A percentile compares a stretch with the other conserved stretches of the same genome.
These are phyloP conservation scores for Monoplex corrugatus DNA, from an alignment of 2,888 invertebrate genomes.

Conservation along the genomic window DNA sequence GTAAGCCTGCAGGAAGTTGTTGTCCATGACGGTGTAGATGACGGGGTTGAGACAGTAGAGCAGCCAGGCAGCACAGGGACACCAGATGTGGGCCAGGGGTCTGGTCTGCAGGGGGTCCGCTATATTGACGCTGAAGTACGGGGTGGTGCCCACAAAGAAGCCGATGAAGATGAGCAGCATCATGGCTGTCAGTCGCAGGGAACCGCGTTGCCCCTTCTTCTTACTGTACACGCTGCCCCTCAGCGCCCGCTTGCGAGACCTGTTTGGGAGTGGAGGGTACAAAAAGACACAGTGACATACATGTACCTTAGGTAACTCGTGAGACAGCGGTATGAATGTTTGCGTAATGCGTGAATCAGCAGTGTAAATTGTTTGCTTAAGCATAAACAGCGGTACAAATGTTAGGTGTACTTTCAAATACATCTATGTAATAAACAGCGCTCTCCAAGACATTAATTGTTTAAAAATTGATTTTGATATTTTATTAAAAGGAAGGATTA, in stretches of 20 bases:
- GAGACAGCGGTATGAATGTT: too few relatives aligned
- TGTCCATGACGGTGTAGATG: constrained; percentile 75
- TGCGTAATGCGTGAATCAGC: too few relatives aligned
- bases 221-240: constrained; percentile 62
- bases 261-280: too few relatives aligned
- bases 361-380: too few relatives aligned
- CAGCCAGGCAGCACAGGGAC: constrained; percentile 73
- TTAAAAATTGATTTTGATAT: too few relatives aligned
- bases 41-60: constrained; percentile 73
- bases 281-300: too few relatives aligned
- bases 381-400: too few relatives aligned
- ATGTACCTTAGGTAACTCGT: too few relatives aligned
- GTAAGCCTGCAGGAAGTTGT: constrained; percentile 72
- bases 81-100: constrained; percentile 72
- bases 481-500: too few relatives aligned
- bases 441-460: too few relatives aligned
- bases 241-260: constrained; percentile 65
- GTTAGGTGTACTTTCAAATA: too few relatives aligned
- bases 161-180: constrained; percentile 75
- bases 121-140: constrained; percentile 72
- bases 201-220: constrained; percentile 59
- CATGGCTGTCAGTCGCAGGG: constrained; percentile 72
- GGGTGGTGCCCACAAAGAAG: constrained; percentile 72
- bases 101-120: constrained; percentile 64
- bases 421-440: too few relatives aligned